Evolutionary conservation across 2,797 vertebrate genomes (phyloP), one percentile per base, ranked within the genome.

Genomic region (Spea hammondii): DNA sequence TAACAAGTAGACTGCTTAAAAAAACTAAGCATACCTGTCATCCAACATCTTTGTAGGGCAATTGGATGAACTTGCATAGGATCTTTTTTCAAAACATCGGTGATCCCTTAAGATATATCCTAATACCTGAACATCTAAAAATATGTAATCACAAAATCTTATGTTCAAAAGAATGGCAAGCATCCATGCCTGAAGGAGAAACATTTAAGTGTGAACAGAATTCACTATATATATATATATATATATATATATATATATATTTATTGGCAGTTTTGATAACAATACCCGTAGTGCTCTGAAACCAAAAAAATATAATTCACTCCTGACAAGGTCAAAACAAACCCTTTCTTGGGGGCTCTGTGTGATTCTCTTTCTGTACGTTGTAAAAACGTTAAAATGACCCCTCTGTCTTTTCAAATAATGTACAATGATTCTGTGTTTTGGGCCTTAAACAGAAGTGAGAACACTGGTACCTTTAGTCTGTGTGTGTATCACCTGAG

Each of bases 401-500:
- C 55, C n/a, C 0, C 11, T 57, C 55, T 57, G 9, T 57, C 4
- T 57, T 57, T 57, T 57, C 55, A 57, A 57, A 57, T 57, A 11
- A 17, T 17, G 17, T 1, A 57, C 55, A 57, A 57, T 57, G 55
- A 12, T 12, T 57, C 55, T 57, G 55, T 57, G 8, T 32, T 32
- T 6, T 57, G 46, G 17, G 17, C 17, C 17, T 17, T 17, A 17
- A 17, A 17, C 17, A 17, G 17, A 17, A 17, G 17, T 17, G 17
- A 17, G 17, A 17, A 17, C 17, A 72, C 12, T 7, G 51, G 17
- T 47, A 70, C 83, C 86, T 86, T 83, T 82, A 87, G 83, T 74
- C 83, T 83, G 73, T 83, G 78, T 80, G 85, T 82, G 78, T 84
- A 85, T 90, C 89, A 88, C 88, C 87, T 91, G 88, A 85, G 84